These are phyloP conservation scores for Lepidocolaptes lacrymiger DNA, from an alignment of 2,797 vertebrate genomes.

Conservation along the genomic window DNA sequence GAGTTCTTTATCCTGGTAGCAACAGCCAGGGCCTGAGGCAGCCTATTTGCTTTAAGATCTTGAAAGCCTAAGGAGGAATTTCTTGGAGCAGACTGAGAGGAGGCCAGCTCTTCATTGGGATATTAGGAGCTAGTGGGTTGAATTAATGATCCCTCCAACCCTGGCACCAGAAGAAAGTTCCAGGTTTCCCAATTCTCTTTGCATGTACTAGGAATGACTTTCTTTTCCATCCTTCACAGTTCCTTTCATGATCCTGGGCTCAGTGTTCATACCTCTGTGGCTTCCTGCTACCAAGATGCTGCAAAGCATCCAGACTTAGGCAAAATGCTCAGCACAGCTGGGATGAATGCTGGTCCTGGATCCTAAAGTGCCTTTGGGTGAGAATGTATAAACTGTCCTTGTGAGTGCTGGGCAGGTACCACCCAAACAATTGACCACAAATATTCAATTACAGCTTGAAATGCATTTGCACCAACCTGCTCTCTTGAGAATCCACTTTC, in stretches of 20 bases:
- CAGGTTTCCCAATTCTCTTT: background rate
- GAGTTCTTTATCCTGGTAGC: background rate
- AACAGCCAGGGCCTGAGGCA: background rate
- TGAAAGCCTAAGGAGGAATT: background rate
- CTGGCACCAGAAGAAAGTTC: background rate
- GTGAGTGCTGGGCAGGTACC: background rate
- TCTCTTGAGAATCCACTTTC: constrained; percentile 16
- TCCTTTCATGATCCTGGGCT: background rate
- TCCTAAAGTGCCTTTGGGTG: background rate
- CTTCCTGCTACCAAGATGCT: background rate
- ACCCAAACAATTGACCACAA: constrained; percentile 18
- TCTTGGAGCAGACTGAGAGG: background rate
- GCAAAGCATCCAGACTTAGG: background rate
- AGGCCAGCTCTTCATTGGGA: background rate
- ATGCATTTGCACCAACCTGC: background rate
- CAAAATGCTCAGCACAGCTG: background rate
- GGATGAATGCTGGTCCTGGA: background rate
- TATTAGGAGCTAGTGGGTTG: background rate
- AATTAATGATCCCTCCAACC: background rate
- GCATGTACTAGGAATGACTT: background rate
- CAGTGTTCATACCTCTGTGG: background rate
- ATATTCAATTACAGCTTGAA: constrained; percentile 13
- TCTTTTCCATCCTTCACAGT: background rate
- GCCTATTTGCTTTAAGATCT: background rate
- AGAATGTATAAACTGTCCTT: background rate